These are phyloP conservation scores for Dinothrombium tinctorium DNA, from an alignment of 1,140 invertebrate genomes.

Conservation along the genomic window DNA sequence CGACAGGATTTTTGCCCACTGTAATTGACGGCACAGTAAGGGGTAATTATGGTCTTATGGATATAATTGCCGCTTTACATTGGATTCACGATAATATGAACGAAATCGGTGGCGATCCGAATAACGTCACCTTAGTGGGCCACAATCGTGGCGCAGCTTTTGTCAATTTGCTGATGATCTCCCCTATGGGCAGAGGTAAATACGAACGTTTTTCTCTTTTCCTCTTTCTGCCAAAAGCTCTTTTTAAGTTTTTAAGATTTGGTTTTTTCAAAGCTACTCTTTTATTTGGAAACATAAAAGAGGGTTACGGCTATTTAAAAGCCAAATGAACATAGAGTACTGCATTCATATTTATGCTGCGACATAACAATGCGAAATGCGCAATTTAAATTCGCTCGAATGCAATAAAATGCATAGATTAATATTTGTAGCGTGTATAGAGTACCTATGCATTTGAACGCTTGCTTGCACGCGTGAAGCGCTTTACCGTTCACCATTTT, in stretches of 20 bases:
- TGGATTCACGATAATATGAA: constrained; percentile 85
- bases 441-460: too few relatives aligned
- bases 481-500: too few relatives aligned
- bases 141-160: constrained; percentile 84
- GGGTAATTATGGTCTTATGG: constrained; percentile 78
- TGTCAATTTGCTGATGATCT: constrained; percentile 78
- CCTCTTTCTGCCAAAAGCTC: background rate
- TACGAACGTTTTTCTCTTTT: constrained; percentile 5
- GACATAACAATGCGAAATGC: too few relatives aligned
- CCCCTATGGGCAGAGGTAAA: constrained; percentile 74
- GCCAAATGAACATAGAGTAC: too few relatives aligned
- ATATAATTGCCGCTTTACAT: constrained; percentile 74
- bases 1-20: constrained; percentile 13
- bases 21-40: constrained; percentile 6
- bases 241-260: background rate
- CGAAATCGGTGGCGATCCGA: constrained; percentile 68
- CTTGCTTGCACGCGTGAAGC: too few relatives aligned
- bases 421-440: too few relatives aligned
- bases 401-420: too few relatives aligned
- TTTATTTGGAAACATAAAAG: too few relatives aligned
- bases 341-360: too few relatives aligned
- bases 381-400: too few relatives aligned
- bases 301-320: too few relatives aligned
- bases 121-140: constrained; percentile 73
- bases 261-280: too few relatives aligned